phyloP scores from a whole-genome alignment of 2,888 invertebrate species.

The Scaptomyza reducta region DNA sequence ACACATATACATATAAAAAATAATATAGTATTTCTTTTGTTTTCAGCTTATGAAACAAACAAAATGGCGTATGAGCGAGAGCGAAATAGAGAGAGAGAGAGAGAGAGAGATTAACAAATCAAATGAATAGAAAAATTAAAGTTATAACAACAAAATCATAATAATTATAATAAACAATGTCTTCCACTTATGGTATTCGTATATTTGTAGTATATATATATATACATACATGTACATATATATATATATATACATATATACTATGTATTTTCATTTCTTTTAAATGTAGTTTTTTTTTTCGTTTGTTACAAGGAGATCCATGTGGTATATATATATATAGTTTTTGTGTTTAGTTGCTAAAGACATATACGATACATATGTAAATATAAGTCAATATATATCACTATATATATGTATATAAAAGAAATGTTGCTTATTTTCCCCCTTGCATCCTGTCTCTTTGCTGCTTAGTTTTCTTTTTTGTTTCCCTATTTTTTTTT shows the following conservation, averaged over 20 bases:
- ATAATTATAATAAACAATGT: constrained; percentile 46
- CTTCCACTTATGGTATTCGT: constrained; percentile 43
- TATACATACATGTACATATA: too few relatives aligned
- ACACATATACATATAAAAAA: constrained; percentile 72
- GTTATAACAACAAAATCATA: constrained; percentile 14
- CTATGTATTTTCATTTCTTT: constrained; percentile 36
- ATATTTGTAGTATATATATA: constrained; percentile 9
- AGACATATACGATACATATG: constrained; percentile 27
- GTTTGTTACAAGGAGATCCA: constrained; percentile 65
- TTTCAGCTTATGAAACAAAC: constrained; percentile 46
- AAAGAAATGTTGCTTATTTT: constrained; percentile 21
- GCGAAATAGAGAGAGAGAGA: constrained; percentile 32
- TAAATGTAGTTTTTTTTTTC: constrained; percentile 42
- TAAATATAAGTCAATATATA: constrained; percentile 21
- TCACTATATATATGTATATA: constrained; percentile 9
- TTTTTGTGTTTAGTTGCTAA: constrained; percentile 28
- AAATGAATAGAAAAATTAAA: constrained; percentile 14
- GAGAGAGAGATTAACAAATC: constrained; percentile 26
- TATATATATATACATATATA: background rate
- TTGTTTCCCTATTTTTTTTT: background rate
- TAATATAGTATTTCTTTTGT: constrained; percentile 51
- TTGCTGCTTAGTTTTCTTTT: too few relatives aligned
- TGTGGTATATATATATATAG: constrained; percentile 31
- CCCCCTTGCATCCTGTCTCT: constrained; percentile 21
- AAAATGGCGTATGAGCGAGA: constrained; percentile 43